Evolutionary conservation across 2,113 vertebrate genomes (phyloP).

Genomic region (Xerus inauris): DNA sequence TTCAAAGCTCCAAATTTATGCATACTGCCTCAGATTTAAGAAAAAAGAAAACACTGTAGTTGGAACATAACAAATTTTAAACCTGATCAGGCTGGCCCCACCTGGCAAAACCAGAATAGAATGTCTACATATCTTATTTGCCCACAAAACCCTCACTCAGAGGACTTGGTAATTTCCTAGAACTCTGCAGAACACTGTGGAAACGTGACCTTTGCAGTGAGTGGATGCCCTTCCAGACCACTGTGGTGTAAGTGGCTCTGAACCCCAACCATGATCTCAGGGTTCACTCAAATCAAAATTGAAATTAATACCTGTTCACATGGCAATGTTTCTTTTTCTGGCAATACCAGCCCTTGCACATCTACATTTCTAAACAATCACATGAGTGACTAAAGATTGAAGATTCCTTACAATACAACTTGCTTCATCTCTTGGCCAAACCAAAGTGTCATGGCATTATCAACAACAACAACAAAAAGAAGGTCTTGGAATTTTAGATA

Average conservation of each 20-base stretch:
- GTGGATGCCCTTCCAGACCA: background rate
- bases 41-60: background rate
- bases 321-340: background rate
- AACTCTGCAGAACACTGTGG: background rate
- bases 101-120: background rate
- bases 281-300: background rate
- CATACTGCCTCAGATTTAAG: background rate
- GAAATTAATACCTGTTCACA: background rate
- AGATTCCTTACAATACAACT: background rate
- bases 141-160: background rate
- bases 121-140: background rate
- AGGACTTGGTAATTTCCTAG: background rate
- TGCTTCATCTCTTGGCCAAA: background rate
- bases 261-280: background rate
- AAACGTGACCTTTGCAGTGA: background rate
- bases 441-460: background rate
- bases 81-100: background rate
- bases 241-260: background rate
- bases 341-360: background rate
- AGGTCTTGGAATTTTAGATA: background rate
- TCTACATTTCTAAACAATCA: background rate
- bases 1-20: background rate
- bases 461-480: too few species aligned
- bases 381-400: background rate
- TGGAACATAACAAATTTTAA: background rate